Base-by-base conservation (phyloP, 2,888 invertebrate genomes). In the Drosophila siamana region DNA sequence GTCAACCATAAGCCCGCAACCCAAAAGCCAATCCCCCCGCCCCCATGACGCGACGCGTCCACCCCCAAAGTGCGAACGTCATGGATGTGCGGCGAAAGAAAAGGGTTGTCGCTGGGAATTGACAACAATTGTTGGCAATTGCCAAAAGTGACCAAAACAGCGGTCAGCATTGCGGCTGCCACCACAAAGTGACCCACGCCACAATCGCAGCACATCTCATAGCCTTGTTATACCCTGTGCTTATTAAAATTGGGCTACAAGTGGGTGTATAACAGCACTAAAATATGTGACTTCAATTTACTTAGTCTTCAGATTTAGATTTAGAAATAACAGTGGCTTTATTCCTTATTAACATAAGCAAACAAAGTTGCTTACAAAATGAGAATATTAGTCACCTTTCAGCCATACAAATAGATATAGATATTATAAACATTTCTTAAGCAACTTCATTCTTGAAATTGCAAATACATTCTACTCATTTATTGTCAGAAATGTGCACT, bases 111-210 rank as follows among this genome's bases (percentile, higher is more conserved):
- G 44, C 48, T 68, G 65, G 61, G 69, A 73, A 82, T 82, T 82
- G 80, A 68, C 72, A 74, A 67, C 69, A 77, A 80, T 88, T 85
- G 80, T 57, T 67, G 81, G 73, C 86, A 82, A 88, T 88, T 87
- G 78, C 80, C 87, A 86, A 82, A 88, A 89, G 82, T 88, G 89
- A 88, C 87, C 88, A 85, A 75, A 84, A 74, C 78, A 78, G 74
- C 71, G 78, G 76, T 74, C 78, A 82, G 78, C 69, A 69, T 74
- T 86, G 68, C 75, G 82, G 66, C 63, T 40, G 28, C 40, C 43
- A 26, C 36, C 26, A 51, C 24, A 16, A 33, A 33, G 33, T 33
- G 33, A 33, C 33, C 9, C 59, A 50, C 36, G 28, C 28, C 28
- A 30, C 28, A 30, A 30, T 11, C 30, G 11, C 33, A 33, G n/a